These are phyloP conservation scores for Leptoclinus maculatus DNA, from an alignment of 2,797 vertebrate genomes.

Conservation along the genomic window DNA sequence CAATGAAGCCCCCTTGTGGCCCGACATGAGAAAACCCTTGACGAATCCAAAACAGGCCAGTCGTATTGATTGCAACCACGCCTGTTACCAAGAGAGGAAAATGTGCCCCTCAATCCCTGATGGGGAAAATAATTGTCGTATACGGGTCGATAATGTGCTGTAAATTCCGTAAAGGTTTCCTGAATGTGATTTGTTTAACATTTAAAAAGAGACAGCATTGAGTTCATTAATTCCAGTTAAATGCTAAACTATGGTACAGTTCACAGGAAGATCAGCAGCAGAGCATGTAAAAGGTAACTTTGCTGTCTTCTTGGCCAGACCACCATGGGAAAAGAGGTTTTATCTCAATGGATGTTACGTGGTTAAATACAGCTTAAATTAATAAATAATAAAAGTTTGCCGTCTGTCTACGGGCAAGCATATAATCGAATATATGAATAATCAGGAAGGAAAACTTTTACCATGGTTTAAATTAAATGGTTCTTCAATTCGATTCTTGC, in stretches of 20 bases:
- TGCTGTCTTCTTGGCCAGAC: neutral
- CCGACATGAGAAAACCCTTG: neutral
- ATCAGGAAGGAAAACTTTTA: neutral
- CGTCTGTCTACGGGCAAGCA: neutral
- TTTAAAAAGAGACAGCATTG: neutral
- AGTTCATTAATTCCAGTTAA: neutral
- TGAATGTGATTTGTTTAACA: neutral
- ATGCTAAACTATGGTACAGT: neutral
- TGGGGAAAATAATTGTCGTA: neutral
- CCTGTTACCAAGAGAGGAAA: neutral
- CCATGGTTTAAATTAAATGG: too few species aligned
- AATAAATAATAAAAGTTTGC: neutral
- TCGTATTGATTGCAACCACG: conserved; percentile 12
- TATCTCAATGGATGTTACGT: too few species aligned
- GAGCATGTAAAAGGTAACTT: neutral
- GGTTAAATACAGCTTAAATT: neutral
- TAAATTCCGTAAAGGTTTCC: neutral
- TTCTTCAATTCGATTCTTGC: neutral
- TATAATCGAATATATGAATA: neutral
- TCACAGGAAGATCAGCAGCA: neutral
- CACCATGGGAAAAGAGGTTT: too few species aligned
- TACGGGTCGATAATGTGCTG: too few species aligned
- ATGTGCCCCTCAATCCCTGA: neutral
- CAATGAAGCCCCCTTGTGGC: conserved; percentile 73
- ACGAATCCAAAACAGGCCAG: neutral